phyloP scores from a whole-genome alignment of 1,140 invertebrate genomes.

The Penaeus indicus region DNA sequence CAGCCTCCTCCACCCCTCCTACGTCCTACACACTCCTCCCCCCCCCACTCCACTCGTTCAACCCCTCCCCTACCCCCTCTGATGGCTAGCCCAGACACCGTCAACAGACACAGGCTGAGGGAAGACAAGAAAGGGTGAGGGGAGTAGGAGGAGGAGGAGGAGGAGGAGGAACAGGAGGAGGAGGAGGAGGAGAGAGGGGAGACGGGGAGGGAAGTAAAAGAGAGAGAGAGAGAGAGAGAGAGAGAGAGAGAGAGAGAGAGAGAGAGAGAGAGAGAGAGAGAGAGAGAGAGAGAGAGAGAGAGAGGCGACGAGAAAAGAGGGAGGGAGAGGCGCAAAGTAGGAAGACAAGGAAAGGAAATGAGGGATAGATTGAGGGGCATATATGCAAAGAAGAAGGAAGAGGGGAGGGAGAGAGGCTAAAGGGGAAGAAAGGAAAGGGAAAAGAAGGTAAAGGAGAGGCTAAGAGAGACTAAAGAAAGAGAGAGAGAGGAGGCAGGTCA shows the following conservation, averaged over 20 bases:
- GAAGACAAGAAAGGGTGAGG: slow-evolving; percentile 12
- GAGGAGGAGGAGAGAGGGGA: not conserved
- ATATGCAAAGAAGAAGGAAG: not conserved
- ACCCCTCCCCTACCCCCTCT: not conserved
- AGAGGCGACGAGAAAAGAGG: slow-evolving; percentile 1
- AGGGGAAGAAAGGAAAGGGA: not conserved
- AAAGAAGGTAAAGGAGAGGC: not conserved
- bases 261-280: slow-evolving; percentile 2
- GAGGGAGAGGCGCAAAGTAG: not conserved
- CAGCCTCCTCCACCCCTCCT: not conserved
- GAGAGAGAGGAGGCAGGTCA: not conserved
- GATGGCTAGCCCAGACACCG: not conserved
- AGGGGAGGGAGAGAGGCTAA: not conserved
- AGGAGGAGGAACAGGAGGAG: no score
- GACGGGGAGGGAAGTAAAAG: not conserved
- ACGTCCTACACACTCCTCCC: no score
- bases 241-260: not conserved
- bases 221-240: not conserved
- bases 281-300: not conserved
- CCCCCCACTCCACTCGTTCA: no score
- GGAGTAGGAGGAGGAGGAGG: not conserved
- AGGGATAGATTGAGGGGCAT: not conserved
- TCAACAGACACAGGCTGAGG: not conserved
- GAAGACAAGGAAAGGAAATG: no score
- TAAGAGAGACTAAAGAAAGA: not conserved